Evolutionary conservation across 2,113 vertebrate genomes (phyloP).

Genomic region (Tiliqua scincoides): DNA sequence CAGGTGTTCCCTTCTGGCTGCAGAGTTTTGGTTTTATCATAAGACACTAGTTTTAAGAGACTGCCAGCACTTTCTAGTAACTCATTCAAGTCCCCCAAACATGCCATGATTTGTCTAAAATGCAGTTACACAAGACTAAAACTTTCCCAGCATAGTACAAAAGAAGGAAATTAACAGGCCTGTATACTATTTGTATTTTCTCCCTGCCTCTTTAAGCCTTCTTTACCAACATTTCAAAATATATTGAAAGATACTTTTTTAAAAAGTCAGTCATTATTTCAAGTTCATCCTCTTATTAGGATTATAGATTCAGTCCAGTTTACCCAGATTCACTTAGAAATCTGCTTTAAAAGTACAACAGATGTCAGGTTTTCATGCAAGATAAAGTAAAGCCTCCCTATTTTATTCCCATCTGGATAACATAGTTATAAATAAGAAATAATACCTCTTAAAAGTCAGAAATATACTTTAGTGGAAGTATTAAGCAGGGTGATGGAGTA

Average conservation of each 20-base stretch:
- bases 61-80: neutral
- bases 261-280: conserved; percentile 26
- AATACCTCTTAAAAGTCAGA: neutral
- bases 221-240: conserved; percentile 25
- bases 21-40: neutral
- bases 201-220: neutral
- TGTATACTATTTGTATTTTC: neutral
- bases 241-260: conserved; percentile 34
- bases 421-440: conserved; percentile 19
- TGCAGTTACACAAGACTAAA: fast-evolving
- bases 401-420: conserved; percentile 33
- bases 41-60: neutral
- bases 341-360: conserved; percentile 57
- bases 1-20: neutral
- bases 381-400: conserved; percentile 39
- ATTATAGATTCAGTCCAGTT: conserved; percentile 59
- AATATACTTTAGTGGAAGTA: neutral
- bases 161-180: neutral
- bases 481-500: conserved; percentile 7
- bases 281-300: conserved; percentile 47
- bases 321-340: conserved; percentile 48
- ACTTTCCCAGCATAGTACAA: neutral
- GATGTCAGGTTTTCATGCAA: conserved; percentile 45
- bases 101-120: neutral
- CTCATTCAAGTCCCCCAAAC: neutral